Base-by-base conservation (phyloP, 2,113 vertebrate species). In the Lepus americanus region DNA sequence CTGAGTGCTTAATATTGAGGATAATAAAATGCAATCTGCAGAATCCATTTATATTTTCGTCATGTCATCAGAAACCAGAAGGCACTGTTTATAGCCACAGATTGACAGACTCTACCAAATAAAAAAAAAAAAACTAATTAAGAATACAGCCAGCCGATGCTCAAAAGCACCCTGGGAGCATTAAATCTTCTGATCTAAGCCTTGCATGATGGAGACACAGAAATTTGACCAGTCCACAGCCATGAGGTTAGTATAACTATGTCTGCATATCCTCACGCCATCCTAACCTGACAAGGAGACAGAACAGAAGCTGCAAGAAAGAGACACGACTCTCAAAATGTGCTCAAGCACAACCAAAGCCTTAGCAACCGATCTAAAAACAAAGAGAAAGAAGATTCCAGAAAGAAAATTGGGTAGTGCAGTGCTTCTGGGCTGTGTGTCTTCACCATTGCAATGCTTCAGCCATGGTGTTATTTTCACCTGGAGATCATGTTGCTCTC, bases 61-160 rank as follows among this genome's bases (percentile, higher is more conserved):
- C 69, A 13, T 92, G 95, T 97, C 96, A 97, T 97, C 94, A 96
- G 96, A 97, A 97, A 88, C 85, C 95, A 97, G 95, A 96, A 97
- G 94, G 92, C 17, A 1, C 94, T 95, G 96, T 97, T 97, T 97
- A 95, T 94, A 97, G 90, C 82, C 86, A 89, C 82, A 94, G 92
- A 97, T 92, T 94, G 95, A 97, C 78, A 97, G 96, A 76, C 64
- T 89, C 77, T 74, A 86, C 61, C 55, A 14, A 77, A 72, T 44
- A 90, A 93, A 78, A 94, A 89, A 78, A 94, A 89, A 84, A 96
- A 77, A 88, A 78, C 94, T 95, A 96, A 95, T 97, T 96, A 97
- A 92, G 89, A 95, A 87, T 94, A 92, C 81, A 95, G 89, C 69
- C 55, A 95, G 89, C 69, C 55, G 9, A 90, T 59, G 94, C 89